Evolutionary conservation across 2,797 vertebrate genomes (phyloP), one percentile per base, ranked within the genome.

Genomic region (Pogonophryne albipinna): DNA sequence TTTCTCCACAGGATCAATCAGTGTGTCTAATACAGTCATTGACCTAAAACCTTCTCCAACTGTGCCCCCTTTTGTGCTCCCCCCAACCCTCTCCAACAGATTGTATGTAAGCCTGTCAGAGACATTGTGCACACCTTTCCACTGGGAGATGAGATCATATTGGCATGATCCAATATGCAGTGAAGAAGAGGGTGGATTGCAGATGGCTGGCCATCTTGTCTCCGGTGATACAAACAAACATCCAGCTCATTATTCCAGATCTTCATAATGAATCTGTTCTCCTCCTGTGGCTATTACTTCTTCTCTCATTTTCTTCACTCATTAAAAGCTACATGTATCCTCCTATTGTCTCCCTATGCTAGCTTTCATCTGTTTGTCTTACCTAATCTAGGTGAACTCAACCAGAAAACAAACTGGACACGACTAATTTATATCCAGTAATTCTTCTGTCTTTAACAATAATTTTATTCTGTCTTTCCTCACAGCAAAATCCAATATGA

Each of bases 21-120:
- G 68, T 88, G 85, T 84, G 81, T 91, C 88, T 93, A 89, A 91
- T 91, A 87, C 82, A 83, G 79, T 91, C 87, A 89, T 87, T 94
- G 91, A 94, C 91, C 91, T 86, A 59, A 76, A 84, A 91, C 88
- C 87, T 62, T 76, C 76, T 88, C 82, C 82, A 59, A 82, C 79
- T 70, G 74, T 17, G 17, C 79, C 79, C 84, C 64, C 60, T 61
- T 67, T 80, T 79, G 69, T 79, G 83, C 68, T 80, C 77, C 31
- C 74, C 75, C 82, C 55, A 70, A 59, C 68, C 49, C 74, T 62
- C 66, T 76, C 51, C 49, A 73, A 65, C 80, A 79, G 77, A 79
- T 81, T 80, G 67, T 63, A 83, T 88, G 82, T 89, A 64, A 61
- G 69, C 51, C 72, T 84, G 86, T 88, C 85, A 89, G 84, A 86